Conservation (phyloP, 53 echinoderm and acorn worm species). For the Henricia sp. region DNA sequence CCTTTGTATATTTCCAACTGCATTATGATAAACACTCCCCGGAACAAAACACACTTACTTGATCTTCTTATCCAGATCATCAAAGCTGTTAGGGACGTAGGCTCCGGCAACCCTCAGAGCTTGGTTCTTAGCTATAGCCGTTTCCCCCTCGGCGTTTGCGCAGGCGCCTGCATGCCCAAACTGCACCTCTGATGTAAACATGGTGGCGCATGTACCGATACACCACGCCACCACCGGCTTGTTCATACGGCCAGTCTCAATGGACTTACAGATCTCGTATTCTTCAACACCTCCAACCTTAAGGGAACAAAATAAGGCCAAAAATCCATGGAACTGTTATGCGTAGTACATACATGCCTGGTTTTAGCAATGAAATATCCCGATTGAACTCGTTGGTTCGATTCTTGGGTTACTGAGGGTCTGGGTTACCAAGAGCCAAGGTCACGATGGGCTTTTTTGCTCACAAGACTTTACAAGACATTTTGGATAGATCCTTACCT, state of each 20-base stretch:
- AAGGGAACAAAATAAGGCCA: not conserved
- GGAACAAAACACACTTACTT: constrained; percentile 52
- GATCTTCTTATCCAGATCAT: constrained; percentile 94
- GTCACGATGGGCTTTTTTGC: not conserved
- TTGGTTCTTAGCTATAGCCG: constrained; percentile 93
- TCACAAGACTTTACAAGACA: not conserved
- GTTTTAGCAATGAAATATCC: no score
- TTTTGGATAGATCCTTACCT: constrained; percentile 68
- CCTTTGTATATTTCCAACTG: no score
- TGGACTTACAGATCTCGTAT: constrained; percentile 86
- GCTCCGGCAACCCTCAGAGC: constrained; percentile 91
- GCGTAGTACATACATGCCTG: no score
- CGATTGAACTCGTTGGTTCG: no score
- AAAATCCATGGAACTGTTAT: no score
- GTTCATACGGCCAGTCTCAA: constrained; percentile 79
- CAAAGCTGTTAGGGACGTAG: constrained; percentile 94
- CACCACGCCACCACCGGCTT: constrained; percentile 98
- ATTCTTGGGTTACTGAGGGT: no score
- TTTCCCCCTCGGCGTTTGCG: constrained; percentile 92
- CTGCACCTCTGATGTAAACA: constrained; percentile 98
- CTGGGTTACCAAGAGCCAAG: no score
- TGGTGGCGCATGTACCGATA: constrained; percentile 94
- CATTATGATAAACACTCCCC: no score
- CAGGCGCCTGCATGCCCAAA: constrained; percentile 99
- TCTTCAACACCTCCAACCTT: constrained; percentile 96